Conservation (phyloP, 2,888 invertebrate genomes). For the Apocheima hispidaria region DNA sequence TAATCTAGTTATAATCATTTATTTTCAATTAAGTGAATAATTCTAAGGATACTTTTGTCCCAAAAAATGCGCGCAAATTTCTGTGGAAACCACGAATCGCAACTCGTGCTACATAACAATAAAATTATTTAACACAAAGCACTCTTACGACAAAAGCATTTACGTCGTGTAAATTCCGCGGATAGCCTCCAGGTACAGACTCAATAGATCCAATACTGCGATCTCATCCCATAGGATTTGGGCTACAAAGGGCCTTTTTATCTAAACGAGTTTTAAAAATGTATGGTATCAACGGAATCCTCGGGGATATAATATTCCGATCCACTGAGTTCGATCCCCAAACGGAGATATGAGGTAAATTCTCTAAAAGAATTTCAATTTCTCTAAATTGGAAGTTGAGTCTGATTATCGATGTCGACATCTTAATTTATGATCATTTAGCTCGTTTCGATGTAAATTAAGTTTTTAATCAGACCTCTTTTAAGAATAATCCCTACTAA, state of each 20-base stretch:
- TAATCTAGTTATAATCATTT: no score
- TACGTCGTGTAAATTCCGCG: constrained; percentile 7
- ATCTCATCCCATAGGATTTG: constrained; percentile 50
- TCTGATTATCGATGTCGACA: constrained; percentile 16
- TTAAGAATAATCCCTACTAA: not conserved
- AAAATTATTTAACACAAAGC: constrained; percentile 1
- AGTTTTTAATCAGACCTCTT: constrained; percentile 19
- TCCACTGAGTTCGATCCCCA: constrained; percentile 38
- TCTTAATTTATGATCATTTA: constrained; percentile 28
- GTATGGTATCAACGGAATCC: constrained; percentile 44
- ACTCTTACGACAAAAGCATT: not conserved
- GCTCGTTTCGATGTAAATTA: constrained; percentile 1
- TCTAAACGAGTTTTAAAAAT: constrained; percentile 55
- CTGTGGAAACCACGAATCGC: not conserved
- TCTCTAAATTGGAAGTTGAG: constrained; percentile 20
- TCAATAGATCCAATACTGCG: constrained; percentile 41
- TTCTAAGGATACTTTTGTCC: no score
- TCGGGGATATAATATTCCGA: constrained; percentile 51
- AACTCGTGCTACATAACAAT: not conserved
- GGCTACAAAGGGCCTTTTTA: constrained; percentile 51
- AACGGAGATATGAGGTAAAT: constrained; percentile 28
- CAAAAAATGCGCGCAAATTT: not conserved
- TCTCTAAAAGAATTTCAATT: constrained; percentile 32
- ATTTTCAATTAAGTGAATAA: no score
- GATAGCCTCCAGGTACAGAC: constrained; percentile 34